Percentiles rank a stretch among this genome's conserved stretches.
Conservation (phyloP, 2,113 vertebrate genomes). For the Esox niger region DNA sequence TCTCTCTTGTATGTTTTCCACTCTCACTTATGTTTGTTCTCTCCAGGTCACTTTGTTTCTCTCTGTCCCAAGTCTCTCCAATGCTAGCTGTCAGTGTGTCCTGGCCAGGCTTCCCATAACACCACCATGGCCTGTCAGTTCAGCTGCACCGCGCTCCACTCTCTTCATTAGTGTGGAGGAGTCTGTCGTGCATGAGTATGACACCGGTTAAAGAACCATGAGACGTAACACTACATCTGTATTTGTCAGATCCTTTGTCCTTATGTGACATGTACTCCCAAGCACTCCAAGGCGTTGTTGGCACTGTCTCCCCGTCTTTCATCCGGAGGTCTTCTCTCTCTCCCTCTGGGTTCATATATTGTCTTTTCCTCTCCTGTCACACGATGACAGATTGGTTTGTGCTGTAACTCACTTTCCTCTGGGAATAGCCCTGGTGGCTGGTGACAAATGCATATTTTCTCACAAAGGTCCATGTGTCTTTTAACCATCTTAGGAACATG, state of each 20-base stretch:
- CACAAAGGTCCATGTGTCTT: not conserved
- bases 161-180: not conserved
- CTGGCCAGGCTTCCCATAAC: not conserved
- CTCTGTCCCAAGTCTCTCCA: constrained; percentile 26
- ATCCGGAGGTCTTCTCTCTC: not conserved
- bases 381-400: not conserved
- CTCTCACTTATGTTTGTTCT: not conserved
- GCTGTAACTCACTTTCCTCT: constrained; percentile 9
- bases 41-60: not conserved
- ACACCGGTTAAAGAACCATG: not conserved
- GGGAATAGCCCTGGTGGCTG: not conserved
- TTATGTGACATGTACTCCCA: not conserved
- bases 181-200: not conserved
- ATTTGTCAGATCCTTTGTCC: not conserved
- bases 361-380: constrained; percentile 7
- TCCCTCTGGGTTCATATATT: not conserved
- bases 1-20: not conserved
- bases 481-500: not conserved
- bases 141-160: not conserved
- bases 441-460: constrained; percentile 3
- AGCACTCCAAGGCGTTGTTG: not conserved
- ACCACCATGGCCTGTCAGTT: not conserved
- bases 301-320: not conserved
- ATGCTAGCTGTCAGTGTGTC: not conserved
- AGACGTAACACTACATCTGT: not conserved